Evolutionary conservation across 2,888 invertebrate genomes (phyloP), one percentile per base, ranked within the genome.

Genomic region (Ophion slaviceki): DNA sequence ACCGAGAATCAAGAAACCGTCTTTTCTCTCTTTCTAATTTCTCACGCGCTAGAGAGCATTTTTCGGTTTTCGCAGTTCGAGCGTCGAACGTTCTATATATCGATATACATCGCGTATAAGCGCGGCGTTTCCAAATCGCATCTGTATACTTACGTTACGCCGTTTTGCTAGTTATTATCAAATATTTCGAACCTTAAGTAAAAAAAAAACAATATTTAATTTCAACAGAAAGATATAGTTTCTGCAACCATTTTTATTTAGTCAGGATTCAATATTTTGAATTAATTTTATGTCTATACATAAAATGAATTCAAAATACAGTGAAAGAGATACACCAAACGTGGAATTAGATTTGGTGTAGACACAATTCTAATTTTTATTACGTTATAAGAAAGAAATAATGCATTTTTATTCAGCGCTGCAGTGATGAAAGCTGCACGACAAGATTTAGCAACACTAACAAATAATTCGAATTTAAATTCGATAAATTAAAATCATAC

Each of bases 41-140:
- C 17, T 67, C 36, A 67, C 36, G 68, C 24, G 68, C 66, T 40
- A 20, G 47, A 20, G 68, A 45, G 47, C 20, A 47, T 47, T 68
- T 68, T 68, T 68, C 47, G 68, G 40, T 17, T 68, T 68, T 47
- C 20, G n/a, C 45, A 11, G 47, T 68, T n/a, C 68, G 20, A 45
- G 24, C 68, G 45, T 24, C 45, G 68, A 68, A n/a, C 68, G 45
- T 20, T 45, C 68, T 68, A 45, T 68, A 45, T 68, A 68, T 68
- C 40, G 36, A 45, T 68, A 45, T 68, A 68, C 11, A 68, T 45
- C 68, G 45, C 11, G 20, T 68, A 45, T 47, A 68, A 20, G 68
- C 68, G 68, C 45, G 45, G 68, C 45, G 68, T 68, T 68, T 47
- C 40, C 14, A 45, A 68, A 68, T 64, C 45, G 11, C 7, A 45